Base-by-base conservation (phyloP, 1,140 invertebrate genomes). In the Dendrolimus punctatus region DNA sequence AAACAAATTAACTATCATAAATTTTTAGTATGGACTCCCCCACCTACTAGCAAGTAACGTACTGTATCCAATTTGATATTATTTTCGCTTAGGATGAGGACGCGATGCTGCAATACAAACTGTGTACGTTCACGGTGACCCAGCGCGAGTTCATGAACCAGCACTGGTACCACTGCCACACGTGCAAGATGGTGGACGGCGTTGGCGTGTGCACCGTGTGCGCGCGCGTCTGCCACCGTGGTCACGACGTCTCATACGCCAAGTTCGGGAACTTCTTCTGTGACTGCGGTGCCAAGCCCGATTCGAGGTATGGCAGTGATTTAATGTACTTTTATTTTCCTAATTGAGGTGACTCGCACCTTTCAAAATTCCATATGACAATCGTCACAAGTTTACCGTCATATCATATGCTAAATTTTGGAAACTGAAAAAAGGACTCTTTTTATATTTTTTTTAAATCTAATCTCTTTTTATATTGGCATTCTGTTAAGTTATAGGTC, bases 221-320 rank as follows among this genome's bases (percentile, higher is more conserved):
- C 88, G 98, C 98, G 3, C 90, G 96, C 54, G 98, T 99, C 4
- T 99, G 98, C 76, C 98, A 99, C 79, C 93, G 95, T 59, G 96
- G 95, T 8, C 98, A 99, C 80, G 98, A 99, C 78, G 92, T 99
- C 0, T 98, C 97, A 0, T 99, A 99, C 83, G 96, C 98, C 10
- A 99, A 99, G 80, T 98, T 95, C 80, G 98, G 98, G 4, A 98
- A 98, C 63, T 99, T 99, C 88, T 99, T 99, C 87, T 99, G 98
- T 79, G 98, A 99, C 80, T 99, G 98, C 85, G 98, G 98, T 4
- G 97, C 96, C 6, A 98, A 98, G 81, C 95, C 97, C 60, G 96
- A 98, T 76, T 88, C 84, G 0, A 87, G 82, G 80, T 84, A 58
- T 40, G 2, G 5, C 7, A 41, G 8, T 51, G 4, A n/a, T 4